phyloP scores from a whole-genome alignment of 2,113 vertebrate genomes.

The Upupa epops region DNA sequence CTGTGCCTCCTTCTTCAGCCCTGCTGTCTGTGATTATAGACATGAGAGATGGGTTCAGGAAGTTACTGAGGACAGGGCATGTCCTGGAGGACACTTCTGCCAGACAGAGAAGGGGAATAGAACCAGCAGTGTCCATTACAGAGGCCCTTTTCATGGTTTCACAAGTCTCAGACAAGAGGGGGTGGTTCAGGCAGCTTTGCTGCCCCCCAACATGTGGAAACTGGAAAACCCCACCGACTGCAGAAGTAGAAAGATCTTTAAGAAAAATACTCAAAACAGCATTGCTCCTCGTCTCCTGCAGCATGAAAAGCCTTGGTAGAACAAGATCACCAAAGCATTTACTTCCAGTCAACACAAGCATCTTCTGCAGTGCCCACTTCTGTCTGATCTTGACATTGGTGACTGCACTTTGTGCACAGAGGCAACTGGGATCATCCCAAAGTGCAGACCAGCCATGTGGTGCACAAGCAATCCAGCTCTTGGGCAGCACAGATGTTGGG shows the following conservation, averaged over 20 bases:
- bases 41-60: neutral
- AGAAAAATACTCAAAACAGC: neutral
- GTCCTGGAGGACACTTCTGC: neutral
- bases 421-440: neutral
- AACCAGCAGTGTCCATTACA: neutral
- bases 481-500: neutral
- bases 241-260: neutral
- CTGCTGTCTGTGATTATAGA: neutral
- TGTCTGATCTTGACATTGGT: neutral
- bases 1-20: neutral
- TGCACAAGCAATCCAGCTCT: accelerated
- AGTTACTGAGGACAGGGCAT: neutral
- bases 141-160: neutral
- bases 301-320: neutral
- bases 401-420: accelerated
- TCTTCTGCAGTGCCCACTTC: neutral
- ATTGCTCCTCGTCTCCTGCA: accelerated
- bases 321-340: neutral
- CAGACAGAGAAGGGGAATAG: neutral
- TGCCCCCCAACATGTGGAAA: accelerated
- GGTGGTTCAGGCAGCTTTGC: neutral
- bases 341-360: accelerated
- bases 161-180: neutral
- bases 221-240: neutral
- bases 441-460: neutral